Conservation (phyloP, 2,113 vertebrate species). For the Oriolus oriolus region DNA sequence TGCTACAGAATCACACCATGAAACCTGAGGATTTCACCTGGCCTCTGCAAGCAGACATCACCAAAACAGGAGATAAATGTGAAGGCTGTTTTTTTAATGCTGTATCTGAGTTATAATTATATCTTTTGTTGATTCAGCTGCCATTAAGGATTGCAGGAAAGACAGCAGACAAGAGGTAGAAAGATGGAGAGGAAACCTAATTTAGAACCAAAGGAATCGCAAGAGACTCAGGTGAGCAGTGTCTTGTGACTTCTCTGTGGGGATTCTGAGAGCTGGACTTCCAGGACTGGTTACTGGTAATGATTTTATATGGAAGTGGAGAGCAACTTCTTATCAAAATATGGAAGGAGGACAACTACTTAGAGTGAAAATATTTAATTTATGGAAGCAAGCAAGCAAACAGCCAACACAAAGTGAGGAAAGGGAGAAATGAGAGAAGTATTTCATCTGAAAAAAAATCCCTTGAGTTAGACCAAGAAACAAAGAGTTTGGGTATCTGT, state of each 20-base stretch:
- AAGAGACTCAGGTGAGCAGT: background rate
- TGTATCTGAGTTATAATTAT: background rate
- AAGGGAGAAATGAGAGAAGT: background rate
- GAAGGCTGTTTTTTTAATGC: background rate
- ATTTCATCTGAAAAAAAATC: background rate
- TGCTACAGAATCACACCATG: background rate
- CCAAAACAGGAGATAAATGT: background rate
- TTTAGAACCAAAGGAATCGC: background rate
- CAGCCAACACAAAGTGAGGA: background rate
- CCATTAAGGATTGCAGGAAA: background rate
- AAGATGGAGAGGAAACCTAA: background rate
- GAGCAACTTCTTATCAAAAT: background rate
- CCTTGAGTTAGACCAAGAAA: background rate
- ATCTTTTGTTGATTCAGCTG: background rate
- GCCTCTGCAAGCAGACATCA: background rate
- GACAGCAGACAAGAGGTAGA: background rate
- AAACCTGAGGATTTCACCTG: background rate
- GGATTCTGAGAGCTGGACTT: background rate
- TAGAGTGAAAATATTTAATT: background rate
- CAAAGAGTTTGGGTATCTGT: background rate
- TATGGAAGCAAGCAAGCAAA: background rate
- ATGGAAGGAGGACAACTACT: background rate
- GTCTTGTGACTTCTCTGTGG: background rate
- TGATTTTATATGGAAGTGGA: fast-evolving
- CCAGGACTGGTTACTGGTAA: background rate